Percentiles rank a stretch among this genome's conserved stretches.
Evolutionary conservation across 2,113 vertebrate species (phyloP).

Genomic region (Pycnonotus jocosus): DNA sequence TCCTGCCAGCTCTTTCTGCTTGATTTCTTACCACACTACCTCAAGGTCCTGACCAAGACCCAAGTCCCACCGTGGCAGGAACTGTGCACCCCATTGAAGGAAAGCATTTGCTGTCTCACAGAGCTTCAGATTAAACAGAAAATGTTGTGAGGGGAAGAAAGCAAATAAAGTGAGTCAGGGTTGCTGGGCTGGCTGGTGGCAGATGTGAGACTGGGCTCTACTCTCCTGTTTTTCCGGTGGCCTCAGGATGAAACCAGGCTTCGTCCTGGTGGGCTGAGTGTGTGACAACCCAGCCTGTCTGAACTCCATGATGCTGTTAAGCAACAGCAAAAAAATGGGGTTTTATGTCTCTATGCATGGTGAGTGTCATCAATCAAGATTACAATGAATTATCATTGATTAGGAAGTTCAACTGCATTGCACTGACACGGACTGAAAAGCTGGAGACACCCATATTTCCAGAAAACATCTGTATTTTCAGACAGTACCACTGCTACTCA

Average conservation of each 20-base stretch:
- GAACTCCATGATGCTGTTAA: not conserved
- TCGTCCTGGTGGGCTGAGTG: not conserved
- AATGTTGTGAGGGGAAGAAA: not conserved
- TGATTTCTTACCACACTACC: not conserved
- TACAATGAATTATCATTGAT: not conserved
- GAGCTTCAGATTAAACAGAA: not conserved
- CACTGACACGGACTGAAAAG: not conserved
- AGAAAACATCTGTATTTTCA: not conserved
- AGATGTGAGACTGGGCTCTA: not conserved
- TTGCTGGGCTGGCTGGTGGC: not conserved
- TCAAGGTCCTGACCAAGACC: not conserved
- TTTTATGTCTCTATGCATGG: not conserved
- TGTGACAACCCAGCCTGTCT: not conserved
- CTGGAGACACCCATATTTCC: not conserved
- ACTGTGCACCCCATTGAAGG: not conserved
- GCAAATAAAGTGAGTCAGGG: not conserved
- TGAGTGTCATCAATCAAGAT: not conserved
- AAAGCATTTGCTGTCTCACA: not conserved
- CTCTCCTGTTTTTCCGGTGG: not conserved
- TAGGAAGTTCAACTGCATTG: not conserved
- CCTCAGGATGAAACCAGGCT: not conserved
- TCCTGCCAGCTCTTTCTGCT: not conserved
- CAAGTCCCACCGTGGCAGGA: rapidly evolving
- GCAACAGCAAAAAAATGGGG: not conserved
- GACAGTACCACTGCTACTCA: not conserved